A percentile compares a stretch with the other conserved stretches of the same genome.
These are phyloP conservation scores for Osmoderma eremita DNA, from an alignment of 2,888 invertebrate genomes.

Conservation along the genomic window DNA sequence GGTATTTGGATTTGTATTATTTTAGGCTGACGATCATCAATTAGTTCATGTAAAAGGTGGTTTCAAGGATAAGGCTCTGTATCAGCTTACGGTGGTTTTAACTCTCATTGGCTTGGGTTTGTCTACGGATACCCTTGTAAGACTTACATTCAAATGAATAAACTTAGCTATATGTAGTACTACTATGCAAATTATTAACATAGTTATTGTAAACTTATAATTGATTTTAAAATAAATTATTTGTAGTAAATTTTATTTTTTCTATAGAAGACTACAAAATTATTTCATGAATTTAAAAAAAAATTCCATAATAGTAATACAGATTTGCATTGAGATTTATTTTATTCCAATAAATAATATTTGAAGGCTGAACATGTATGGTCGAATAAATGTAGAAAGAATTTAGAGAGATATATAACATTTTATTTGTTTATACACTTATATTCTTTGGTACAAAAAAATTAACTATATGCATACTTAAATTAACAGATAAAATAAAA, in stretches of 20 bases:
- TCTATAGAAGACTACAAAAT: too few species aligned
- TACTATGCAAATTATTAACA: constrained; percentile 9
- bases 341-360: neutral
- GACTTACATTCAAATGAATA: constrained; percentile 37
- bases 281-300: too few species aligned
- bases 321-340: too few species aligned
- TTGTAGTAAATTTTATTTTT: constrained; percentile 17
- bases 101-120: constrained; percentile 37
- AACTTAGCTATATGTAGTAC: constrained; percentile 32
- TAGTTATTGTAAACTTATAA: constrained; percentile 28
- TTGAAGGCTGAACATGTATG: too few species aligned
- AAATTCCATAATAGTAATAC: too few species aligned
- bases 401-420: too few species aligned
- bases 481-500: too few species aligned
- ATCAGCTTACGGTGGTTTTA: constrained; percentile 26
- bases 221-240: constrained; percentile 40
- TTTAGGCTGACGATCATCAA: constrained; percentile 39
- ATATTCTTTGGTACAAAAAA: too few species aligned
- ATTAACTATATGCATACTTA: too few species aligned
- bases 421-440: too few species aligned
- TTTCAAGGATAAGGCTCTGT: constrained; percentile 38
- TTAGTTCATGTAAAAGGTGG: constrained; percentile 41
- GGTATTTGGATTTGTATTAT: constrained; percentile 17
- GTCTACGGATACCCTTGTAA: constrained; percentile 23
- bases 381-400: too few species aligned